Evolutionary conservation across 2,113 vertebrate genomes (phyloP).

Genomic region (Merops nubicus): DNA sequence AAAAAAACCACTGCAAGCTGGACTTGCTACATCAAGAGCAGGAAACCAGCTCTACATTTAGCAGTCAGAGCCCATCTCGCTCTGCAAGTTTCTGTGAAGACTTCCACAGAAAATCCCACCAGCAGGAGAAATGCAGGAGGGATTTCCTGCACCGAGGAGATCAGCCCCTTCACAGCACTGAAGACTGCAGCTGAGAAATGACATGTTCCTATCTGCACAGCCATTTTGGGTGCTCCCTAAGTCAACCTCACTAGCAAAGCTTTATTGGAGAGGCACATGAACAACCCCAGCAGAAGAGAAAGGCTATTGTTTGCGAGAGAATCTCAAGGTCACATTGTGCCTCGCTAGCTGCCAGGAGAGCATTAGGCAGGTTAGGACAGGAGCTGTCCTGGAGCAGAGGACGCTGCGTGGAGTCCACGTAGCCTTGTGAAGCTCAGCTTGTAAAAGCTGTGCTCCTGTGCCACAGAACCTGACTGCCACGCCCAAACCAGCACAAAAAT

Average conservation of each 20-base stretch:
- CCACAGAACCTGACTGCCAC: background rate
- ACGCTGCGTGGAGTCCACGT: background rate
- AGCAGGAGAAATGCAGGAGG: background rate
- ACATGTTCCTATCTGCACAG: background rate
- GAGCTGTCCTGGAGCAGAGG: background rate
- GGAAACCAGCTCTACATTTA: background rate
- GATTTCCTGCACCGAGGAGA: background rate
- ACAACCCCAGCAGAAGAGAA: background rate
- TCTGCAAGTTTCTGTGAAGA: background rate
- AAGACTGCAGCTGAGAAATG: background rate
- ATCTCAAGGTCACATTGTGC: background rate
- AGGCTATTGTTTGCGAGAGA: background rate
- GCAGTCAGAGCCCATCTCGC: background rate
- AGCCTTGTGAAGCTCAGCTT: background rate
- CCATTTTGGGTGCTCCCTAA: background rate
- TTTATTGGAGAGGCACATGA: background rate
- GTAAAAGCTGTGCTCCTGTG: background rate
- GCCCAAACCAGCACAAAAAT: background rate
- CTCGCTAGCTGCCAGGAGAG: background rate
- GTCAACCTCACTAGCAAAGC: background rate
- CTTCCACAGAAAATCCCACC: background rate
- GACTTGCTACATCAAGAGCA: background rate
- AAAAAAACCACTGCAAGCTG: background rate
- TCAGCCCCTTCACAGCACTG: fast-evolving
- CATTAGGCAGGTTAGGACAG: background rate